A percentile compares a stretch with the other conserved stretches of the same genome.
These are phyloP conservation scores for Pachydiplax longipennis DNA, from an alignment of 2,888 invertebrate genomes.

Conservation along the genomic window DNA sequence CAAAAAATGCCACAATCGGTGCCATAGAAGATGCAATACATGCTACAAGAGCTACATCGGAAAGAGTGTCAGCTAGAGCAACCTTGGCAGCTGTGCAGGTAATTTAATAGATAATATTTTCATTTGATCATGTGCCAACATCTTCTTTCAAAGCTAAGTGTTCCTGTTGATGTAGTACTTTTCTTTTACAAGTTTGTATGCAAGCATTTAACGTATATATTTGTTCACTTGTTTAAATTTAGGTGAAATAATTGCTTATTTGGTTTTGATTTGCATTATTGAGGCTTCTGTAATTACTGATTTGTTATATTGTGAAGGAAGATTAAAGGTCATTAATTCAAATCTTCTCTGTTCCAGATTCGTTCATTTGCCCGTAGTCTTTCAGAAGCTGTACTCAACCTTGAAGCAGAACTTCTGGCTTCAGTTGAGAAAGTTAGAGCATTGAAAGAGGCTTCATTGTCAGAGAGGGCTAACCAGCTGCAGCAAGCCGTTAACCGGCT, in stretches of 20 bases:
- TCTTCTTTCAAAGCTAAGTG: too few species aligned
- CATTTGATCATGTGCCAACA: neutral
- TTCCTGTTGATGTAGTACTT: too few species aligned
- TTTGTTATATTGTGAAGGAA: too few species aligned
- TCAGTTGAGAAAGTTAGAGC: slow-evolving; percentile 15
- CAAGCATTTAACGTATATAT: too few species aligned
- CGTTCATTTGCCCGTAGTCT: slow-evolving; percentile 31
- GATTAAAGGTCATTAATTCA: too few species aligned
- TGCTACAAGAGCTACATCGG: slow-evolving; percentile 11
- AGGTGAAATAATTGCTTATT: too few species aligned
- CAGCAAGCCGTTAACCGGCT: slow-evolving; percentile 27
- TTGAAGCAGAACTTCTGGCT: neutral
- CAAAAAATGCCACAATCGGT: slow-evolving; percentile 13
- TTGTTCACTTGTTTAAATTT: too few species aligned
- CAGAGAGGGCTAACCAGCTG: slow-evolving; percentile 3
- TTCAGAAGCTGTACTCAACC: slow-evolving; percentile 11
- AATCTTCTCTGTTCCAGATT: neutral
- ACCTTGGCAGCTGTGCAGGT: slow-evolving; percentile 24
- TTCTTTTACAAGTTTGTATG: too few species aligned
- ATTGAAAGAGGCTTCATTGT: slow-evolving; percentile 15
- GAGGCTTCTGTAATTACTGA: too few species aligned
- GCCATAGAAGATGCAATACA: slow-evolving; percentile 15
- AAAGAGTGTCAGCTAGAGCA: slow-evolving; percentile 26
- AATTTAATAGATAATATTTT: neutral
- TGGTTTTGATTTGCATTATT: too few species aligned